A percentile compares a stretch with the other conserved stretches of the same genome.
phyloP scores from a whole-genome alignment of 2,113 vertebrate genomes.

The Dicaeum eximium region DNA sequence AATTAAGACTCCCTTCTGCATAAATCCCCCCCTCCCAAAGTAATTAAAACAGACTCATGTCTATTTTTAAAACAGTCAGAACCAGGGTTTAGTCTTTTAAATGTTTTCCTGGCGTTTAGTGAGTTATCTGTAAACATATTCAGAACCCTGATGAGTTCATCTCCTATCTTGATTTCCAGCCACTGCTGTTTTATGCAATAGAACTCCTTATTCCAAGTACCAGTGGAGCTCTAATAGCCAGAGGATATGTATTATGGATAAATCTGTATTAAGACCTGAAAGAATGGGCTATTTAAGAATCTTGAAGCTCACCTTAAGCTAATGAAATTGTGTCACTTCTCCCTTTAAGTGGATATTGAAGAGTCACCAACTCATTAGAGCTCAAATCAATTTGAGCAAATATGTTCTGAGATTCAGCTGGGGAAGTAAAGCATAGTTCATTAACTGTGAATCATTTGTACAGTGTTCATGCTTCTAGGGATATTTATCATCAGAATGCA shows the following conservation, averaged over 20 bases:
- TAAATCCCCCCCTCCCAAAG: neutral
- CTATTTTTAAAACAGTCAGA: neutral
- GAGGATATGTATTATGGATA: neutral
- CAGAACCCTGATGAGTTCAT: neutral
- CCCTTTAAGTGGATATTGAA: slow-evolving; percentile 48
- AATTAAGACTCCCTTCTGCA: neutral
- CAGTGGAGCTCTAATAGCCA: neutral
- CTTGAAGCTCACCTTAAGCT: slow-evolving; percentile 29
- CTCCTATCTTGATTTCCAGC: neutral
- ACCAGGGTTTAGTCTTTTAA: neutral
- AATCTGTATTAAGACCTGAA: neutral
- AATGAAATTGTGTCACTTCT: slow-evolving; percentile 53
- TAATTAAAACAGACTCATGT: neutral
- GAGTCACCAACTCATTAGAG: slow-evolving; percentile 29
- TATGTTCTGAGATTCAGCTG: slow-evolving; percentile 50
- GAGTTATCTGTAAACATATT: neutral
- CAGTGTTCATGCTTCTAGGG: slow-evolving; percentile 40
- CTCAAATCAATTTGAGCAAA: slow-evolving; percentile 49
- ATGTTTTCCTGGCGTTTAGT: neutral
- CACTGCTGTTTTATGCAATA: neutral
- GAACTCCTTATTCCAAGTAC: neutral
- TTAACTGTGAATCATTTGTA: slow-evolving; percentile 52
- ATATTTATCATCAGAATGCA: slow-evolving; percentile 61
- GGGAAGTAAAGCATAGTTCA: slow-evolving; percentile 50
- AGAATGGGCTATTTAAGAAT: neutral